Conservation (phyloP, 2,888 invertebrate genomes). For the Caenorhabditis sp. region DNA sequence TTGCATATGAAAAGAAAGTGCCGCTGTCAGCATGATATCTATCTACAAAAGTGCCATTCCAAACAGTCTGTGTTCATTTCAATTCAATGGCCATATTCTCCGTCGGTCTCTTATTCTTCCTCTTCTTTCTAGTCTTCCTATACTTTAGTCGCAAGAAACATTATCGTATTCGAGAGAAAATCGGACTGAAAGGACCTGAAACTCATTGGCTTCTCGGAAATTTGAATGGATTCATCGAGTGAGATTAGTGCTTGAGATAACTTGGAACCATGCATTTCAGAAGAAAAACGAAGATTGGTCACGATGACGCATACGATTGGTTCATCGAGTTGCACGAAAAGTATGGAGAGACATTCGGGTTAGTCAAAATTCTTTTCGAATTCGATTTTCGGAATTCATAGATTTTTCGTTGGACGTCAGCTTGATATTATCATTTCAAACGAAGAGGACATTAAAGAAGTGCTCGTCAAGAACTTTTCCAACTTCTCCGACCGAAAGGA, state of each 20-base stretch:
- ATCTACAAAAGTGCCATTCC: too few species aligned
- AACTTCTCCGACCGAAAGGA: slow-evolving; percentile 69
- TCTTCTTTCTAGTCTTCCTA: neutral
- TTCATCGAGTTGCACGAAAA: slow-evolving; percentile 24
- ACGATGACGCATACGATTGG: slow-evolving; percentile 46
- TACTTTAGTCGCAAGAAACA: neutral
- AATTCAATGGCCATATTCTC: neutral
- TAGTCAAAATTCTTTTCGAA: neutral
- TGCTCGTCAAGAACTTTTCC: slow-evolving; percentile 69
- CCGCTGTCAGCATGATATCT: neutral
- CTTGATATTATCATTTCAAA: slow-evolving; percentile 60
- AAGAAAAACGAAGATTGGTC: slow-evolving; percentile 15
- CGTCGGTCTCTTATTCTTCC: neutral
- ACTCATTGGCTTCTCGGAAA: slow-evolving; percentile 52
- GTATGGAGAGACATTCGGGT: slow-evolving; percentile 43
- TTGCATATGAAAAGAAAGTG: too few species aligned
- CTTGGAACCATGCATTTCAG: neutral
- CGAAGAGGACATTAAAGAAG: slow-evolving; percentile 64
- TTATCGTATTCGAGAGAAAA: neutral
- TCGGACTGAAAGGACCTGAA: slow-evolving; percentile 49
- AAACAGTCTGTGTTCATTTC: too few species aligned
- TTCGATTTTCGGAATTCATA: neutral
- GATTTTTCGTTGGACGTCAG: slow-evolving; percentile 60
- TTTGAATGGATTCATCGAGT: slow-evolving; percentile 35
- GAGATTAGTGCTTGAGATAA: neutral